Evolutionary conservation across 1,140 invertebrate species (phyloP).

Genomic region (Coelopa frigida): DNA sequence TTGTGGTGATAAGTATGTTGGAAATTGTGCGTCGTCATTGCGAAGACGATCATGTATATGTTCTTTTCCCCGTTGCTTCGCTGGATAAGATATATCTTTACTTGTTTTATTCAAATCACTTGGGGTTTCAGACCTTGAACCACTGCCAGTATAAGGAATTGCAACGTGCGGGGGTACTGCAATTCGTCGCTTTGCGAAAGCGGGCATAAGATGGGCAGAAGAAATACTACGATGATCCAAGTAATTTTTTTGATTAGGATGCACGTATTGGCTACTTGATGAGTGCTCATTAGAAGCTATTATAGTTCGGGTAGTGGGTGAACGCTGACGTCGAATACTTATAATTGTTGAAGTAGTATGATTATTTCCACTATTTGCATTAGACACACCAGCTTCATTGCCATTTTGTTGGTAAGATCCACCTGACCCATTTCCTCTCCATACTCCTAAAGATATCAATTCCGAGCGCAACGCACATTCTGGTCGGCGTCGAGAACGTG

Average conservation of each 20-base stretch:
- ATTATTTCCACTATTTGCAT: not conserved
- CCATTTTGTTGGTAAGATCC: not conserved
- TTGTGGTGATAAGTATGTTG: no score
- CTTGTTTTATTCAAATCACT: slow-evolving; percentile 1
- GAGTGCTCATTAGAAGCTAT: no score
- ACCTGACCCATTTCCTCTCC: slow-evolving; percentile 19
- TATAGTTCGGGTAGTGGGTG: no score
- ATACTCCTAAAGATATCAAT: slow-evolving; percentile 28
- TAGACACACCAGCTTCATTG: not conserved
- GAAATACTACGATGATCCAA: slow-evolving; percentile 42
- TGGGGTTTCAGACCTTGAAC: not conserved
- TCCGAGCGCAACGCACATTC: slow-evolving; percentile 22
- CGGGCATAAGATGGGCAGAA: slow-evolving; percentile 42
- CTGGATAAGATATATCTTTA: not conserved
- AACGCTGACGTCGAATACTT: not conserved
- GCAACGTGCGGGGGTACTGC: slow-evolving; percentile 5
- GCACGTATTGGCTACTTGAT: no score
- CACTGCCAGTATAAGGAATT: slow-evolving; percentile 12
- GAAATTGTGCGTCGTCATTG: no score
- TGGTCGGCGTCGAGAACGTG: slow-evolving; percentile 22
- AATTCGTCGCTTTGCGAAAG: slow-evolving; percentile 35
- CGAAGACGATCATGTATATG: no score
- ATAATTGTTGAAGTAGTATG: slow-evolving; percentile 1
- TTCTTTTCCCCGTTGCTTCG: slow-evolving; percentile 4
- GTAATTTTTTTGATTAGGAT: slow-evolving; percentile 8